Evolutionary conservation across 2,888 invertebrate species (phyloP), one percentile per base, ranked within the genome.

Genomic region (Eutolmus rufibarbis): DNA sequence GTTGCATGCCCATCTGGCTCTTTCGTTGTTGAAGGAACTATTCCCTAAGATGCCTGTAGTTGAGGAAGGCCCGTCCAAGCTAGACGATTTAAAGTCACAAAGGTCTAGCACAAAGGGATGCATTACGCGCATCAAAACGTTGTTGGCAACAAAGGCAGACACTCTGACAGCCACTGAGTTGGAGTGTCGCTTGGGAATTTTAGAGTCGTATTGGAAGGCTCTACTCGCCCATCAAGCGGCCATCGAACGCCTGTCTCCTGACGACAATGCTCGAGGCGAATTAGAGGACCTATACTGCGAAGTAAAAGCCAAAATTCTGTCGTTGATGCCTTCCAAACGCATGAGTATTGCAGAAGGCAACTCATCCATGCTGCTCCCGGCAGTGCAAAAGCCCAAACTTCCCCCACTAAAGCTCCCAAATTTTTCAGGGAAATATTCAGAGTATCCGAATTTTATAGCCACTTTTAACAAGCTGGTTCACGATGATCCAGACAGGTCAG

Each of bases 361-460:
- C n/a, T 16, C 74, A 16, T 23, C 74, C 2, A 14, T 28, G 8
- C 9, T 66, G n/a, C 8, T 16, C n/a, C 19, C 28, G 74, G 9
- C 74, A 8, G 12, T 9, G n/a, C 19, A 66, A 23, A 66, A 66
- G 4, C 28, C 28, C 1, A 46, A 23, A 12, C 16, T 81, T 7
- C 81, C 81, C 31, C 81, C 31, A 19, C n/a, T 51, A 12, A 81
- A 81, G 28, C 28, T 51, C 19, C 81, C 81, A n/a, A 16, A 12
- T 7, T 74, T 66, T 84, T 84, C 66, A 14, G 66, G 40, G n/a
- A 84, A 84, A 74, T 84, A 84, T n/a, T 84, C 66, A 31, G 40
- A 84, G 12, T 84, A 66, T n/a, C 66, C 34, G 28, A 84, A 34
- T 31, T 84, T 84, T 19, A 46, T 56, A 19, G 23, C 82, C 23